Conservation (phyloP, 2,888 invertebrate genomes). For the Lycocerus yunnanus region DNA sequence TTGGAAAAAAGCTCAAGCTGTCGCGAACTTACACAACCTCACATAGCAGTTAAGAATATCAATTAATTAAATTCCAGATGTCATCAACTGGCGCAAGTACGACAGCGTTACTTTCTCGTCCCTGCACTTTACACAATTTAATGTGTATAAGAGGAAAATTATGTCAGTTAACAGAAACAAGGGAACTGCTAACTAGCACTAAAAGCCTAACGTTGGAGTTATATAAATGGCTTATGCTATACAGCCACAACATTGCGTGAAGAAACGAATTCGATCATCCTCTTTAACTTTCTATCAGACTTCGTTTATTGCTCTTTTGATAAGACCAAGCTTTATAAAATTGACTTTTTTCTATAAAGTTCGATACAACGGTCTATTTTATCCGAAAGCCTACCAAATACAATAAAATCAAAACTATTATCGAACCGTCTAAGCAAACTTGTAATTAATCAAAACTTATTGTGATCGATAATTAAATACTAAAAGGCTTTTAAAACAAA, state of each 20-base stretch:
- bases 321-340: slow-evolving; percentile 20
- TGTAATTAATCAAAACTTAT: neutral
- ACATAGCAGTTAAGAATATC: slow-evolving; percentile 31
- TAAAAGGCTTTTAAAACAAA: neutral
- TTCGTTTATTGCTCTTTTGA: slow-evolving; percentile 25
- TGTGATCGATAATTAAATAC: neutral
- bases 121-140: slow-evolving; percentile 49
- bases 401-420: neutral
- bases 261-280: slow-evolving; percentile 43
- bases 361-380: neutral
- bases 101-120: slow-evolving; percentile 41
- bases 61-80: slow-evolving; percentile 46
- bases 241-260: slow-evolving; percentile 41
- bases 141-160: slow-evolving; percentile 55
- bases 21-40: slow-evolving; percentile 27
- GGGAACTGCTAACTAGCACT: slow-evolving; percentile 53
- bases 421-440: neutral
- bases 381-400: neutral
- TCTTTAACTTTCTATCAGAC: slow-evolving; percentile 32
- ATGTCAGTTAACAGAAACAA: slow-evolving; percentile 54
- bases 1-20: slow-evolving; percentile 23
- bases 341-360: slow-evolving; percentile 11
- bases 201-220: slow-evolving; percentile 51
- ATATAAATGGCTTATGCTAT: slow-evolving; percentile 51
- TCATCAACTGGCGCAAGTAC: slow-evolving; percentile 35